Evolutionary conservation across 1,140 invertebrate genomes (phyloP), one percentile per base, ranked within the genome.

Genomic region (Diachasmimorpha longicaudata): DNA sequence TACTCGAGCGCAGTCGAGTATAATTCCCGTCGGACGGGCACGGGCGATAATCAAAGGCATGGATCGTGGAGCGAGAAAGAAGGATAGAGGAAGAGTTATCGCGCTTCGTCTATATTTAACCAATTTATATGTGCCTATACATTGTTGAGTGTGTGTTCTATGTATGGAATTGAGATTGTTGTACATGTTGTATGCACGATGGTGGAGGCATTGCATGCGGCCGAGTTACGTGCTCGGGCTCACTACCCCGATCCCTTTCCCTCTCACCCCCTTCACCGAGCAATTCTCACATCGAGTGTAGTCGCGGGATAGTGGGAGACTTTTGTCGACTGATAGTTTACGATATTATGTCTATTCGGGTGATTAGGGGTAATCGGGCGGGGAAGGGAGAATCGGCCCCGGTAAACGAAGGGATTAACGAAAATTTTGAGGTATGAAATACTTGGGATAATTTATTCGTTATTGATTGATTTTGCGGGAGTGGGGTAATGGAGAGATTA

Each of bases 41-140:
- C 19, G 66, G 58, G 44, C 21, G 74, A 75, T 75, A 75, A 75
- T 75, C 74, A 75, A 70, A 75, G 68, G 67, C 74, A 70, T 48
- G 36, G 36, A 70, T 44, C 16, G 31, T 13, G 42, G 25, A 44
- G 52, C 21, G n/a, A 66, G 63, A 67, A 55, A 37, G 39, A 74
- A 48, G 44, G 44, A 44, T 11, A 63, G 63, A 36, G 42, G 55
- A 79, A 75, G 63, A 78, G 37, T 76, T 76, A 78, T 74, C 69
- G 44, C 58, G 13, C 55, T n/a, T 46, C 70, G 44, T 75, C 73
- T 75, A 73, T 72, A 72, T 75, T 78, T 74, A 75, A 72, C 68
- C 46, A 73, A 76, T 72, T 75, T 78, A 70, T 74, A 76, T 78
- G 21, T 77, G 21, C 31, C 39, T 69, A 36, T 70, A 67, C 8